Conservation (phyloP, 2,113 vertebrate species). For the Dipodomys spectabilis region DNA sequence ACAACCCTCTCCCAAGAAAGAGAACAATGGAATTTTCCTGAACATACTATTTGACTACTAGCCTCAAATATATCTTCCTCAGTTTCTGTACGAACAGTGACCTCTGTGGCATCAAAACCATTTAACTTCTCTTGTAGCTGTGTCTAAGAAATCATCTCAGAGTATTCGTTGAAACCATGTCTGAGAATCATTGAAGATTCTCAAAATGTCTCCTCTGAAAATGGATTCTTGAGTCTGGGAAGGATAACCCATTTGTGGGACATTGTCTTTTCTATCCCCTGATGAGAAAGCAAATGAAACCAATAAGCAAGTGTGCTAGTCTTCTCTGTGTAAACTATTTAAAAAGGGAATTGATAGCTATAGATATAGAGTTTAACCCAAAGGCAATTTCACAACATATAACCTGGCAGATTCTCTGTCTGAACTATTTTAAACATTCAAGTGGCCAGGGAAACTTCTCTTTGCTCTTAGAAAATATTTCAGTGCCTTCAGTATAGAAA, state of each 20-base stretch:
- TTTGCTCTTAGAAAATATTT: neutral
- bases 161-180: slow-evolving; percentile 20
- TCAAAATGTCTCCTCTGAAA: slow-evolving; percentile 20
- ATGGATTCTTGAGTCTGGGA: neutral
- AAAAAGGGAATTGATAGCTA: slow-evolving; percentile 41
- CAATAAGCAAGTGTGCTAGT: neutral
- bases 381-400: slow-evolving; percentile 19
- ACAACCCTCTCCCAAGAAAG: slow-evolving; percentile 1
- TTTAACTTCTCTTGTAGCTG: slow-evolving; percentile 29
- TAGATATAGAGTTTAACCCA: neutral
- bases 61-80: slow-evolving; percentile 56
- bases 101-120: slow-evolving; percentile 9
- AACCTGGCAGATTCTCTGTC: neutral
- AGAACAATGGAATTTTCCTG: slow-evolving; percentile 59
- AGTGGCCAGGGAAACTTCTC: slow-evolving; percentile 2
- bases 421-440: slow-evolving; percentile 20
- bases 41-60: slow-evolving; percentile 41
- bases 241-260: neutral
- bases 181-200: slow-evolving; percentile 41
- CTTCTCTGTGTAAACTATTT: neutral
- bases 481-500: neutral
- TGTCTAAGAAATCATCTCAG: slow-evolving; percentile 35
- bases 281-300: neutral
- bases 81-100: slow-evolving; percentile 20
- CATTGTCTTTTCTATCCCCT: neutral